A percentile compares a stretch with the other conserved stretches of the same genome.
phyloP scores from a whole-genome alignment of 2,888 invertebrate genomes.

The Amblyjoppa proteus region DNA sequence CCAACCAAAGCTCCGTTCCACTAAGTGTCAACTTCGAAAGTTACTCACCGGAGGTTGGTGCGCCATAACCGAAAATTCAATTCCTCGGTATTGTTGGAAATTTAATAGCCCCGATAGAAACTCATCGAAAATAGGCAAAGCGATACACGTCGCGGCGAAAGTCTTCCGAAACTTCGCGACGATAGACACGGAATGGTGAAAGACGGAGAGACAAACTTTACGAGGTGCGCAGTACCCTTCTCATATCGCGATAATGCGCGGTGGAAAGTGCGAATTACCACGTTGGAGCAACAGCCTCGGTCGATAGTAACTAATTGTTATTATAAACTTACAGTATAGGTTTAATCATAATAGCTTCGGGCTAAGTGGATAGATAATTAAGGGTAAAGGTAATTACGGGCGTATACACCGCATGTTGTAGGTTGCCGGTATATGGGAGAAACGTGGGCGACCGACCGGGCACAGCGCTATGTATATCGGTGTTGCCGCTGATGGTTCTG shows the following conservation, averaged over 20 bases:
- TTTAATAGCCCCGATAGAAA: conserved; percentile 29
- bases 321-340: conserved; percentile 85
- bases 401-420: conserved; percentile 76
- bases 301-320: conserved; percentile 85
- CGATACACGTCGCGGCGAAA: not conserved
- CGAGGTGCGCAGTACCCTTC: conserved; percentile 31
- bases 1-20: not conserved
- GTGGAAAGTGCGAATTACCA: conserved; percentile 77
- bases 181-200: not conserved
- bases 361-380: conserved; percentile 85
- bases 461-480: conserved; percentile 69
- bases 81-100: conserved; percentile 11
- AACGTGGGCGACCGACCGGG: conserved; percentile 44
- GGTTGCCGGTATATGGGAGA: conserved; percentile 35
- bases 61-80: conserved; percentile 1
- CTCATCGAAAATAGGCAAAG: conserved; percentile 20
- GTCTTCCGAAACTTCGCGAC: not conserved
- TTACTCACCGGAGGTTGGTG: not conserved
- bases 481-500: conserved; percentile 65
- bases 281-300: conserved; percentile 76
- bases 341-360: conserved; percentile 85
- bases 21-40: not conserved
- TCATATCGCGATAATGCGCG: conserved; percentile 26
- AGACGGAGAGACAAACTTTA: conserved; percentile 31
- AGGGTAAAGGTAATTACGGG: conserved; percentile 84